Base-by-base conservation (phyloP, 1,140 invertebrate species). In the Diachasma alloeum region DNA sequence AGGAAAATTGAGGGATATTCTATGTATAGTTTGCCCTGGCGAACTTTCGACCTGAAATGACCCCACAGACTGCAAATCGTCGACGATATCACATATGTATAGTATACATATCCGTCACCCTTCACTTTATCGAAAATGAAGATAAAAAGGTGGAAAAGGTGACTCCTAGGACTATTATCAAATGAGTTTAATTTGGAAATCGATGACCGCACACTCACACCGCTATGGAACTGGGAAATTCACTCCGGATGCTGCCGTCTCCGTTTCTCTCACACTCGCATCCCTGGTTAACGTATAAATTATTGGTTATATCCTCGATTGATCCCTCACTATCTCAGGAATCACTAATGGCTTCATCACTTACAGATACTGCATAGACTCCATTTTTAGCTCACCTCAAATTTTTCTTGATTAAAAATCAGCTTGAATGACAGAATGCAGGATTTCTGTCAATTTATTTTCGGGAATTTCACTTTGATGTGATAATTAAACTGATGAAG, bases 21-120 rank as follows among this genome's bases (percentile, higher is more conserved):
- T 84, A 83, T 83, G 77, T 84, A 82, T 84, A 84, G 82, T 53
- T 78, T 81, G 77, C 77, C 82, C 86, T 83, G 84, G 81, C 84
- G 85, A 87, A 86, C 86, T 87, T 87, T 87, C 84, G 83, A 86
- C 86, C 86, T 83, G 82, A 67, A 83, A 80, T 86, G 84, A 86
- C 85, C 84, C 82, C 82, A 66, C 44, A 37, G 48, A 67, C 24
- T 68, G 73, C 75, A 76, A 37, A 73, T 56, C 53, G 15, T 13
- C 63, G 39, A 46, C 67, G n/a, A n/a, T 31, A 76, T 76, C 56
- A 48, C 26, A 44, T 44, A 44, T 39, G 71, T 68, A 68, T 68
- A 68, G 71, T 68, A 68, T 68, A 68, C n/a, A 39, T 63, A 63
- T 26, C 59, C 59, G 59, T 63, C 59, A 63, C 4, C 59, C 59